Base-by-base conservation (phyloP, 2,888 invertebrate species). In the Prenolepis imparis region DNA sequence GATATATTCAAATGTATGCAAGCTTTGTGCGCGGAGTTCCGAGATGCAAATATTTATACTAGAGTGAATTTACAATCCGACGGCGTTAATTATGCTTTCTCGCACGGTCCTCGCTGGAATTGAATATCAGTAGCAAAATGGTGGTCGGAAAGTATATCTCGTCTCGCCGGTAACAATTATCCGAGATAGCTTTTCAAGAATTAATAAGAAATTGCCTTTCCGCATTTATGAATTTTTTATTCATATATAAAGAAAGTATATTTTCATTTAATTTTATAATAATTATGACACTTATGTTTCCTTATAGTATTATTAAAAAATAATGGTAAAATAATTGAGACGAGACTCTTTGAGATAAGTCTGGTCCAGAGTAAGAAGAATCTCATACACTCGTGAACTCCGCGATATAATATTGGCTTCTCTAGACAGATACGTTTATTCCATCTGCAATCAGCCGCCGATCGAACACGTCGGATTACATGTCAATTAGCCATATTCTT, bases 1-100 rank as follows among this genome's bases (percentile, higher is more conserved):
- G 73, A 77, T 85, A 82, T 82, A 85, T 85, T 85, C 77, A 83
- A 83, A 77, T 81, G 48, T 82, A 83, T 87, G 75, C 73, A 77
- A 68, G 73, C 52, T 83, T 75, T 73, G 57, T 77, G 61, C 57
- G 28, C n/a, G 28, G 28, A 75, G 63, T 41, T 66, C 59, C 72
- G 57, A 48, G 70, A 85, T 80, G 78, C 78, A 80, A 80, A 80
- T 80, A 80, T 83, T 81, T 83, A 66, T 77, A 66, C 44, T 70
- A 82, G 66, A 87, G 85, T 73, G 74, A 73, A 73, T 75, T 82
- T 73, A 81, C 72, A 63, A 77, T 57, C 55, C 57, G 24, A 18
- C 28, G 48, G 44, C 64, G 77, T 80, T 83, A 63, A 80, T 83
- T 80, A 80, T 80, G 63, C 64, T 57, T 63, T 59, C 59, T 63